Evolutionary conservation across 1,140 invertebrate genomes (phyloP), one percentile per base, ranked within the genome.

Genomic region (Solenopsis fugax): DNA sequence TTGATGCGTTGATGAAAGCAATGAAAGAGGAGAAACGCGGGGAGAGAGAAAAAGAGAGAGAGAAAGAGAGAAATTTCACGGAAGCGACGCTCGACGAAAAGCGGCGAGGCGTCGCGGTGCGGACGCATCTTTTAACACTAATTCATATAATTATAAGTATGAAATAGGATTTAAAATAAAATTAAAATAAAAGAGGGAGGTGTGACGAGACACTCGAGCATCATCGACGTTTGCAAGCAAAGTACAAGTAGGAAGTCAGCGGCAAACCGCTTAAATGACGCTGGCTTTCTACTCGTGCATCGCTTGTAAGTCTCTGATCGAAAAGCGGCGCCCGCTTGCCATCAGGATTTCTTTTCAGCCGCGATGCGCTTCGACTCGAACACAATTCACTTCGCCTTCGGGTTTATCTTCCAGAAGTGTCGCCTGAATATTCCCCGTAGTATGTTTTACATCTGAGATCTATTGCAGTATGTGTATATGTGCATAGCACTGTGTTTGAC

Each of bases 331-430:
- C 18, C 69, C 45, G 69, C 37, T 48, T 29, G 67, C 18, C 24
- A 69, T 2, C 24, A 21, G 12, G 6, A 73, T 82, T 73, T 72
- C 67, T 18, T 73, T 54, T 73, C 69, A 52, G 52, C 41, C 80
- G 80, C 67, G 80, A 82, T 82, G 80, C 67, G 80, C 80, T 82
- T 73, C 41, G 78, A 72, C 52, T 80, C 37, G 67, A 29, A 82
- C 80, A 41, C 80, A 41, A 16, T 73, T 16, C 18, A 41, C 37
- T 41, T 84, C 18, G 54, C 29, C 52, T 18, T 48, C 37, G 24
- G 34, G 18, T 65, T 29, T 16, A 29, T 12, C 29, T 16, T 81
- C 5, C 41, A 60, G 41, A 73, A 48, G 56, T 73, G 64, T 65
- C 54, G 54, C 67, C 41, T 48, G 29, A 18, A 82, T 4, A 24